Conservation (phyloP, 2,113 vertebrate species). For the Myrmecobius fasciatus region DNA sequence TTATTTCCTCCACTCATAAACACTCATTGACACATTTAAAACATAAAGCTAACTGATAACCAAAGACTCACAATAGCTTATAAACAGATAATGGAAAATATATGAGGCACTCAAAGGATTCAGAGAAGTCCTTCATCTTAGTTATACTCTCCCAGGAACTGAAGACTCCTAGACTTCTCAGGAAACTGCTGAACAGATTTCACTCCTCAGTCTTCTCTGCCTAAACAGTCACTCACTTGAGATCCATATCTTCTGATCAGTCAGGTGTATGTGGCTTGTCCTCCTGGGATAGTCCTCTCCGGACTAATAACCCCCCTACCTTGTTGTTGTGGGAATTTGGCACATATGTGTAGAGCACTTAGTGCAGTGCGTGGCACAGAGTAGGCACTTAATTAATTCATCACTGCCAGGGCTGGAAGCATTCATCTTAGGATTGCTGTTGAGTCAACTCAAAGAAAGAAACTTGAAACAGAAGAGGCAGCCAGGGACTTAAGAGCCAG, state of each 20-base stretch:
- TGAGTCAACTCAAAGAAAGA: no score
- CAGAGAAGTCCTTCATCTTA: neutral
- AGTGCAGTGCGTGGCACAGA: no score
- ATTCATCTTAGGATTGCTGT: no score
- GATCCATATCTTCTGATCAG: neutral
- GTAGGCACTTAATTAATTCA: no score
- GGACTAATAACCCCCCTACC: no score
- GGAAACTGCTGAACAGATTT: neutral
- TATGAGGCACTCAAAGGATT: neutral
- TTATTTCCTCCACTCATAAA: neutral
- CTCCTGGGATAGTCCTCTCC: neutral
- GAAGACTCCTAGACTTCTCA: neutral
- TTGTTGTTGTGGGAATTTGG: no score
- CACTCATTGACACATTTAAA: neutral
- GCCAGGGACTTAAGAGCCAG: no score
- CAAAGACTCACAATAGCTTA: neutral
- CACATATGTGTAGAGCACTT: no score
- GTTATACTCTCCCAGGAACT: neutral
- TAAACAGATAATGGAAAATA: neutral
- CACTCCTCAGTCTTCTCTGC: neutral
- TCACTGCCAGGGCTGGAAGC: no score
- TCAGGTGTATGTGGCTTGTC: neutral
- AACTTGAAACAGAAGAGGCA: no score
- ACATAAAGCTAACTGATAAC: neutral
- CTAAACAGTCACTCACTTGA: neutral